Base-by-base conservation (phyloP, 2,888 invertebrate genomes). In the Digitonthophagus gazella region DNA sequence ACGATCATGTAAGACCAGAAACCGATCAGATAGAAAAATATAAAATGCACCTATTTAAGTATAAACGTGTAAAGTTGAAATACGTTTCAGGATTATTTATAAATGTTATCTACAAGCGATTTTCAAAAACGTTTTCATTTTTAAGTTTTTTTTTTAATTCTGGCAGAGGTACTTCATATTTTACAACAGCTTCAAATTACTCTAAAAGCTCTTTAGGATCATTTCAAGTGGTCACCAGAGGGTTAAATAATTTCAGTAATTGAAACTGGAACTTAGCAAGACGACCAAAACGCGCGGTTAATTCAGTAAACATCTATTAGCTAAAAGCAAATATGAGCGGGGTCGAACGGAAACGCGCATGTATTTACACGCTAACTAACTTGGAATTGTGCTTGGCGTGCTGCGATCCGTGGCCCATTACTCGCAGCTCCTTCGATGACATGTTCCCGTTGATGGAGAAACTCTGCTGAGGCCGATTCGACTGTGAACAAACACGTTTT, bases 391-490 rank as follows among this genome's bases (percentile, higher is more conserved):
- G 88, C 78, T 91, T 91, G 69, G 88, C 88, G 73, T 88, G 88
- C 77, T 91, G 92, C 5, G 91, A 89, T n/a, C 91, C 91, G 78
- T 95, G 95, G 0, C 95, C 95, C 93, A 95, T 95, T 78, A 96
- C 91, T 69, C 95, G 87, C 86, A 96, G 87, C 81, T 96, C 95
- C 83, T 95, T 95, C 0, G 94, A 93, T 0, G 94, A 93, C 65
- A 95, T 88, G 80, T 91, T 93, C 65, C 92, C 93, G 81, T 93
- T 93, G 76, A 89, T 82, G 3, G 88, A 83, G 76, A 87, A 86
- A 15, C 83, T 84, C 77, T 88, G 87, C 72, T 89, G 86, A 0
- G 90, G 88, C 75, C 87, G 88, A 79, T 87, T 87, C 76, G 89
- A 89, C 90, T 90, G 78, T 15, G 75, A 78, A 67, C 28, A 44